These are phyloP conservation scores for Gallinago nigripennis DNA, from an alignment of 2,797 vertebrate species.

Conservation along the genomic window DNA sequence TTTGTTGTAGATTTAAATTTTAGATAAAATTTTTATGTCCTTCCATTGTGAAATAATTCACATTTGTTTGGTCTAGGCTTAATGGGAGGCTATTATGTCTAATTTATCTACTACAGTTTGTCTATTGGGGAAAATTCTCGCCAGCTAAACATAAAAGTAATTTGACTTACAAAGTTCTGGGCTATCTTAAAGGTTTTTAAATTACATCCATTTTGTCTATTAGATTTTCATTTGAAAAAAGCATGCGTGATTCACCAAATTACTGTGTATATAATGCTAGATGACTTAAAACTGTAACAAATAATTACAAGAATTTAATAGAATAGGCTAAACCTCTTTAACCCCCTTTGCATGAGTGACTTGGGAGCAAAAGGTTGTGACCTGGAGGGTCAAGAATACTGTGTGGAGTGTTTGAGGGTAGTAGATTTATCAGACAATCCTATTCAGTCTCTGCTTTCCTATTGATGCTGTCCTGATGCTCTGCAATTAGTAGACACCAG, in stretches of 20 bases:
- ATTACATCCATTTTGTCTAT: neutral
- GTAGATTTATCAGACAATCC: conserved; percentile 56
- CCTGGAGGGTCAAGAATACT: conserved; percentile 46
- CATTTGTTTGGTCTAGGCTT: neutral
- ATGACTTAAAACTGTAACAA: conserved; percentile 55
- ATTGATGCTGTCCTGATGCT: conserved; percentile 34
- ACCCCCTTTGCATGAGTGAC: conserved; percentile 47
- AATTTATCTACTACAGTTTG: neutral
- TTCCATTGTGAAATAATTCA: neutral
- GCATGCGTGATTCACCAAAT: neutral
- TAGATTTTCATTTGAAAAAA: neutral
- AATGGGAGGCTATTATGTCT: neutral
- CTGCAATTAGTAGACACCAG: conserved; percentile 57
- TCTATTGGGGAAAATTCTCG: neutral
- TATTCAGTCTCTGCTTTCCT: conserved; percentile 48
- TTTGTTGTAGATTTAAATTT: neutral
- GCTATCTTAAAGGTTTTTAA: neutral
- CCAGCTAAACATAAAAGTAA: neutral
- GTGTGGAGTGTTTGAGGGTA: conserved; percentile 34
- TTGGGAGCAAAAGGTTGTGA: conserved; percentile 63
- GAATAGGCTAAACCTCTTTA: conserved; percentile 42
- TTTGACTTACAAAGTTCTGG: neutral
- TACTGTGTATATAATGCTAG: neutral
- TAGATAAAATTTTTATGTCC: neutral
- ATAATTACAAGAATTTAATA: conserved; percentile 58